Conservation (phyloP, 2,888 invertebrate genomes). For the Bombylius major region DNA sequence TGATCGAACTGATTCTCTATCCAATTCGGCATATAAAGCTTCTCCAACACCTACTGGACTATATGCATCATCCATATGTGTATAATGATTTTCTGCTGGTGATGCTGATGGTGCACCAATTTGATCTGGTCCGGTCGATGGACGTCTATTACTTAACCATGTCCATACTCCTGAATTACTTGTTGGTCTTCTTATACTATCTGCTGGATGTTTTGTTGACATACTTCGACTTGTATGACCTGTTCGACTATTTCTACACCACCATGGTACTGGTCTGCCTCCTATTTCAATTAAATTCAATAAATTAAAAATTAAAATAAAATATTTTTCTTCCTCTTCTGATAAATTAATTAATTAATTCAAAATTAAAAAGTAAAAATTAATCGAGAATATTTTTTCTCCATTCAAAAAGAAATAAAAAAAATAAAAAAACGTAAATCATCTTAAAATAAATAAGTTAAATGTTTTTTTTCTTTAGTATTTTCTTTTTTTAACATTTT, state of each 20-base stretch:
- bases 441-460: no score
- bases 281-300: slow-evolving; percentile 18
- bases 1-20: slow-evolving; percentile 42
- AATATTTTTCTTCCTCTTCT: no score
- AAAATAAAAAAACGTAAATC: no score
- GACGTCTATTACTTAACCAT: slow-evolving; percentile 33
- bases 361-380: no score
- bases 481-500: no score
- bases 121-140: slow-evolving; percentile 37
- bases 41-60: slow-evolving; percentile 45
- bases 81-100: slow-evolving; percentile 56
- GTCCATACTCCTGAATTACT: slow-evolving; percentile 37
- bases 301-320: no score
- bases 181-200: slow-evolving; percentile 36
- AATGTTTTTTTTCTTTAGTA: no score
- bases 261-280: slow-evolving; percentile 36
- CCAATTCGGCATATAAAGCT: slow-evolving; percentile 58
- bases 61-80: slow-evolving; percentile 53
- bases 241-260: slow-evolving; percentile 36
- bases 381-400: no score
- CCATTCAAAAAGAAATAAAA: no score
- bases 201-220: slow-evolving; percentile 35
- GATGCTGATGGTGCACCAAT: slow-evolving; percentile 40
- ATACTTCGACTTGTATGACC: slow-evolving; percentile 31
- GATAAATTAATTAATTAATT: no score